Base-by-base conservation (phyloP, 1,140 invertebrate species). In the Eupristina koningsbergeri region DNA sequence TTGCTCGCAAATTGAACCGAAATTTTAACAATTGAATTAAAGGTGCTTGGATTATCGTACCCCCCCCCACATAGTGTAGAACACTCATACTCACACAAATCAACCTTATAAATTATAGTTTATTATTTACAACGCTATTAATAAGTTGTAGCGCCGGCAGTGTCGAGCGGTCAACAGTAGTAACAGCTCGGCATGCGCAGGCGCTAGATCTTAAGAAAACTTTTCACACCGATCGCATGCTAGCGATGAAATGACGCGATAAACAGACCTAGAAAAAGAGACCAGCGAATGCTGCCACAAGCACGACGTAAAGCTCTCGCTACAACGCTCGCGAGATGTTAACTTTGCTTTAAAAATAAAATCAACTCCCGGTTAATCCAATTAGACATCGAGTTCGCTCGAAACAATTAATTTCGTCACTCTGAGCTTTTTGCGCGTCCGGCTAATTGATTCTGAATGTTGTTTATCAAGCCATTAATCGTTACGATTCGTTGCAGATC, bases 111-210 rank as follows among this genome's bases (percentile, higher is more conserved):
- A 81, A 75, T 81, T 75, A 61, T 75, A 75, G 47, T 81, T 83
- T 53, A 76, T 83, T 83, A 76, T 77, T 83, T 83, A 69, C 61
- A 50, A 22, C 71, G 74, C 81, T 83, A 83, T 83, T 83, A 83
- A 83, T 83, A 83, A 83, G 39, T 69, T 39, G 64, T 15, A 61
- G 80, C n/a, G n/a, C n/a, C n/a, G n/a, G n/a, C n/a, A 74, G 41
- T 26, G 26, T 9, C 67, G 26, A 22, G 71, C 6, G 9, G 39
- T 29, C 53, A 29, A n/a, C 61, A 58, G 61, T 50, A 64, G 41
- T 50, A 45, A 76, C 71, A 76, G 74, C 34, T 47, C 7, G 36
- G 47, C 61, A 83, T 58, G 81, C 81, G 74, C 81, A 64, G 81
- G 17, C 74, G 17, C 58, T 36, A 41, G 26, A 0, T 53, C 15